Percentiles rank a stretch among this genome's conserved stretches.
These are phyloP conservation scores for Hippopotamus amphibius DNA, from an alignment of 2,113 vertebrate species.

Conservation along the genomic window DNA sequence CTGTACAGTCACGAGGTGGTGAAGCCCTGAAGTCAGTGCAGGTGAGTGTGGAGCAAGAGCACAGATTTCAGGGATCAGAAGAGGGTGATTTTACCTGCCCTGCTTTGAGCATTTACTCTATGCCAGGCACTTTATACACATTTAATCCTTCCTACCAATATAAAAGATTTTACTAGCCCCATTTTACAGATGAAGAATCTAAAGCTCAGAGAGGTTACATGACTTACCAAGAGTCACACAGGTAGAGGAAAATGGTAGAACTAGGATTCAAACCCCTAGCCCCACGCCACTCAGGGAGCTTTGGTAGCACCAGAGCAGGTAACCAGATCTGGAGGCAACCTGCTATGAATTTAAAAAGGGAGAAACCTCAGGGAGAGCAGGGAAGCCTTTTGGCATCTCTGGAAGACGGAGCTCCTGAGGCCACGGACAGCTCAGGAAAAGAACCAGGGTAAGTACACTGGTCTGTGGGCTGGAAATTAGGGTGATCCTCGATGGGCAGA, in stretches of 20 bases:
- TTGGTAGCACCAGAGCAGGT: background rate
- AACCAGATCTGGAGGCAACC: background rate
- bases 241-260: background rate
- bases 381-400: background rate
- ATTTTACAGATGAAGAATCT: background rate
- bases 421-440: background rate
- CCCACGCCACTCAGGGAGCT: background rate
- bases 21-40: too few species aligned
- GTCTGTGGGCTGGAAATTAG: background rate
- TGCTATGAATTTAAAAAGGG: background rate
- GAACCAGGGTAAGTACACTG: background rate
- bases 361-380: background rate
- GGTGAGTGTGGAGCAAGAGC: background rate
- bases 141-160: background rate
- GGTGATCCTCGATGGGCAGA: too few species aligned
- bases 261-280: background rate
- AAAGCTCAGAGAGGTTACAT: background rate
- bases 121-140: background rate
- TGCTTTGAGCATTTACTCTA: background rate
- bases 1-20: rapidly evolving
- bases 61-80: background rate
- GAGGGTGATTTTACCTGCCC: background rate
- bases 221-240: background rate
- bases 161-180: background rate
- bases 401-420: background rate